Evolutionary conservation across 2,113 vertebrate genomes (phyloP).

Genomic region (Heterotis niloticus): DNA sequence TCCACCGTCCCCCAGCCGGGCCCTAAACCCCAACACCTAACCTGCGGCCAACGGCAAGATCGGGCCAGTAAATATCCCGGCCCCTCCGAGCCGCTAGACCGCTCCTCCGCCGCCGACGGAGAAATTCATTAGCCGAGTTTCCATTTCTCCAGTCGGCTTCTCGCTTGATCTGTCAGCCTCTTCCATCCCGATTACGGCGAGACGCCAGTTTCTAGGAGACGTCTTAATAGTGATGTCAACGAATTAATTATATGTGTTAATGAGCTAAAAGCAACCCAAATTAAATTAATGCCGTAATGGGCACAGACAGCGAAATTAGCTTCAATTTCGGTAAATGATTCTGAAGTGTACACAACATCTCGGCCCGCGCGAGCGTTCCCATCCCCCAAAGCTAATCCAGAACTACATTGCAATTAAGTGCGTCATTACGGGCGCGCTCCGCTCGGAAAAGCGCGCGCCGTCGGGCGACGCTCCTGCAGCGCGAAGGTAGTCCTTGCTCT

Average conservation of each 20-base stretch:
- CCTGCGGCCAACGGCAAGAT: constrained; percentile 25
- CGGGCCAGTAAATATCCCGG: constrained; percentile 36
- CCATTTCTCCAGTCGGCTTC: constrained; percentile 68
- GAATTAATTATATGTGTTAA: constrained; percentile 99
- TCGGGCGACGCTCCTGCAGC: constrained; percentile 33
- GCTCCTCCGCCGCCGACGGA: constrained; percentile 45
- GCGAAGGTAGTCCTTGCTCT: constrained; percentile 30
- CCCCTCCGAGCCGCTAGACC: constrained; percentile 54
- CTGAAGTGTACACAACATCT: constrained; percentile 95
- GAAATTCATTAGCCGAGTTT: constrained; percentile 68
- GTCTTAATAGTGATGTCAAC: constrained; percentile 99
- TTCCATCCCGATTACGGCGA: constrained; percentile 87
- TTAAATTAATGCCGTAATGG: constrained; percentile 99
- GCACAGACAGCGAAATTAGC: constrained; percentile 99
- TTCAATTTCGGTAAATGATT: constrained; percentile 99
- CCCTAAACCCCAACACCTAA: constrained; percentile 38
- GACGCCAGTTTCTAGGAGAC: constrained; percentile 99
- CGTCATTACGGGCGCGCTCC: constrained; percentile 72
- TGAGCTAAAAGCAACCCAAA: constrained; percentile 99
- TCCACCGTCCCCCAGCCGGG: not conserved
- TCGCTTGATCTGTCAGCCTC: constrained; percentile 82
- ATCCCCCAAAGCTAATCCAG: constrained; percentile 85
- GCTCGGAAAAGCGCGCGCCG: constrained; percentile 29
- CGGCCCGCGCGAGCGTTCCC: constrained; percentile 73
- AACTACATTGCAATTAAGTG: constrained; percentile 79